Evolutionary conservation across 2,113 vertebrate genomes (phyloP).

Genomic region (Lucifuga dentata): DNA sequence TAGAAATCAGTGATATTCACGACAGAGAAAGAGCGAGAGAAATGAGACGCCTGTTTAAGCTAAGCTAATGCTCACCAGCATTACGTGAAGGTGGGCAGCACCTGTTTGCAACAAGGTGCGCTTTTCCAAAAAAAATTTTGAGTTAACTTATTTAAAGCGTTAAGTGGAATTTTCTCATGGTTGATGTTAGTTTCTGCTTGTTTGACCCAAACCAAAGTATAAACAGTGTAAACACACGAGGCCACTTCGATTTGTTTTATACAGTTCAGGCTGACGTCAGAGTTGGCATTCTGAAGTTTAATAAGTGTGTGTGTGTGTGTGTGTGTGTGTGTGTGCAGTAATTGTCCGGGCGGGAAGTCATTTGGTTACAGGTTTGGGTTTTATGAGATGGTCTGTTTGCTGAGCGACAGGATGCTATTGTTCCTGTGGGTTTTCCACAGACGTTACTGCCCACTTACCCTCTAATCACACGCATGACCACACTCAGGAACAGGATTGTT

Average conservation of each 20-base stretch:
- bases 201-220: background rate
- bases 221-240: conserved; percentile 1
- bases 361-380: conserved; percentile 45
- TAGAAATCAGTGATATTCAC: no score
- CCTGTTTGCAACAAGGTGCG: no score
- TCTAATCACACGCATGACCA: conserved; percentile 58
- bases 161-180: no score
- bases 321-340: conserved; percentile 5
- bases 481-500: conserved; percentile 15
- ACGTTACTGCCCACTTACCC: conserved; percentile 58
- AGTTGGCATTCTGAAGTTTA: background rate
- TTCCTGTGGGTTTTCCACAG: conserved; percentile 41
- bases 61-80: no score
- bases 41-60: conserved; percentile 32
- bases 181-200: background rate
- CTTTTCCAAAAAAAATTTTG: no score
- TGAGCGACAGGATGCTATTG: conserved; percentile 50
- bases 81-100: no score
- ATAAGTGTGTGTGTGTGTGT: background rate
- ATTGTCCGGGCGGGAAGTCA: conserved; percentile 43
- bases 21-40: no score
- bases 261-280: background rate
- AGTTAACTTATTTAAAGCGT: no score
- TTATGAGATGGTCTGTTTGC: conserved; percentile 57
- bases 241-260: background rate